phyloP scores from a whole-genome alignment of 2,113 vertebrate species.

The Aptenodytes patagonicus region DNA sequence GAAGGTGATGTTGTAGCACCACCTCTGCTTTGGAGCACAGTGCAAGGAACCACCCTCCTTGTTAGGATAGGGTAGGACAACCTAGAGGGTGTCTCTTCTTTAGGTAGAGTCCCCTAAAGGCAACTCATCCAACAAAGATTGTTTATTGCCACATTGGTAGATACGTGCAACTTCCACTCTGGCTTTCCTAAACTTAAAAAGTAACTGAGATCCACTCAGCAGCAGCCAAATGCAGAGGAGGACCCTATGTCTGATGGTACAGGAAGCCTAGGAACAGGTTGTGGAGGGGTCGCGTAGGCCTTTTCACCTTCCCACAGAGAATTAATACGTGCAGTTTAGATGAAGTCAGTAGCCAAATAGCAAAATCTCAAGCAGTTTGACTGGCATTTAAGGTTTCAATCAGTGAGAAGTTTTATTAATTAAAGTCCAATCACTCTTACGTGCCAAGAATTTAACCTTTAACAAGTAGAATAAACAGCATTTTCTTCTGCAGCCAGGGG shows the following conservation, averaged over 20 bases:
- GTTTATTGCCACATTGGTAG: background rate
- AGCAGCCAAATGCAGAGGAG: background rate
- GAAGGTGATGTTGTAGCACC: background rate
- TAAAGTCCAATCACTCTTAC: background rate
- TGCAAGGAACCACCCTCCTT: background rate
- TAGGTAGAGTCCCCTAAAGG: background rate
- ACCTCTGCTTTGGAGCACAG: background rate
- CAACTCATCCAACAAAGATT: background rate
- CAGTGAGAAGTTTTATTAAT: background rate
- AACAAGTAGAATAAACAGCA: background rate
- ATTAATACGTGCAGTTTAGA: background rate
- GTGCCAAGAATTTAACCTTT: background rate
- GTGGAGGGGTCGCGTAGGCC: accelerated
- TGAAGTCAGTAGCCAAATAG: background rate
- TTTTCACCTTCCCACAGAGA: background rate
- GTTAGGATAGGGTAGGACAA: background rate
- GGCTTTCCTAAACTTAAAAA: background rate
- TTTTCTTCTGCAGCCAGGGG: background rate
- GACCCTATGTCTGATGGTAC: background rate
- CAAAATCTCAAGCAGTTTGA: background rate
- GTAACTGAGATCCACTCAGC: background rate
- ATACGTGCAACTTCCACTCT: background rate
- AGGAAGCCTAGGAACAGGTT: background rate
- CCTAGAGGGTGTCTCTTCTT: background rate
- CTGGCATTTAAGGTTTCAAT: background rate